These are phyloP conservation scores for zebrafish (Danio rerio) DNA, from an alignment of 2,113 vertebrate species.

Conservation along the genomic window GRCz12tu NC_133177.1:46651501-46652000, in stretches of 20 bases:
- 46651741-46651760: constrained; percentile 17
- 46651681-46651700: background rate
- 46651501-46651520: constrained; percentile 42
- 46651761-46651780: background rate
- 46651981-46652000: background rate
- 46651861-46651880: background rate
- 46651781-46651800: background rate
- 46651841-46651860: background rate
- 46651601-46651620: background rate
- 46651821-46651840: background rate
- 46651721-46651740: constrained; percentile 29
- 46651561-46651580: constrained; percentile 23
- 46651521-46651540: constrained; percentile 33
- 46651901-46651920: background rate
- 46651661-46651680: constrained; percentile 28
- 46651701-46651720: constrained; percentile 21
- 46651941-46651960: background rate
- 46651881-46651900: background rate
- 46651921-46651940: background rate
- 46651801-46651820: background rate
- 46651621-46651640: constrained; percentile 34
- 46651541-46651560: constrained; percentile 3
- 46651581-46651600: background rate
- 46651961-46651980: background rate
- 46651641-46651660: constrained; percentile 13